Evolutionary conservation across 30 jellyfish, hydroid and myxozoan species (phyloP).

Genomic region (Turritopsis dohrnii): DNA sequence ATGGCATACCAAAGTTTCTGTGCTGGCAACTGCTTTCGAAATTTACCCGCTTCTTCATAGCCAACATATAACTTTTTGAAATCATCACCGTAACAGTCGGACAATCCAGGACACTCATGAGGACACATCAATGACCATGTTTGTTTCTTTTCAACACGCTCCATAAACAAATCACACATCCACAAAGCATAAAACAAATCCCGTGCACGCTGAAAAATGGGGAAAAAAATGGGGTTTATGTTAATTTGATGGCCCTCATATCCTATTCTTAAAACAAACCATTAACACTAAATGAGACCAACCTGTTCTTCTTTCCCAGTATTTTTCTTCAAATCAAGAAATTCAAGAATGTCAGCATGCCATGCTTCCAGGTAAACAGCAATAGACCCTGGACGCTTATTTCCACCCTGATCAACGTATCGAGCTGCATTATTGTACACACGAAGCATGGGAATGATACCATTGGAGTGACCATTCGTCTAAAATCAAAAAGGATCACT

Average conservation of each 20-base stretch:
- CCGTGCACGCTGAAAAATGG: slow-evolving; percentile 59
- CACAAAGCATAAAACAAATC: slow-evolving; percentile 87
- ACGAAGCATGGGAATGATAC: slow-evolving; percentile 89
- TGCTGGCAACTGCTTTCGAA: slow-evolving; percentile 69
- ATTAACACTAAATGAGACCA: not conserved
- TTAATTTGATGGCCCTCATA: not conserved
- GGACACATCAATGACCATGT: slow-evolving; percentile 98
- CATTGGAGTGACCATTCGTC: slow-evolving; percentile 97
- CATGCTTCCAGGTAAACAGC: slow-evolving; percentile 96
- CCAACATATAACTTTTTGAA: slow-evolving; percentile 74
- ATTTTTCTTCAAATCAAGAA: slow-evolving; percentile 78
- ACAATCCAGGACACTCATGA: slow-evolving; percentile 94
- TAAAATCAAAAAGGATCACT: not conserved
- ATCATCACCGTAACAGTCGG: slow-evolving; percentile 95
- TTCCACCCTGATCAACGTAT: slow-evolving; percentile 99
- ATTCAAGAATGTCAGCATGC: slow-evolving; percentile 96
- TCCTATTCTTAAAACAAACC: not conserved
- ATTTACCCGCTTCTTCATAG: slow-evolving; percentile 74
- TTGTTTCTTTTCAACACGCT: slow-evolving; percentile 72
- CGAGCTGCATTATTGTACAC: slow-evolving; percentile 85
- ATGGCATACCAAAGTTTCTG: slow-evolving; percentile 95
- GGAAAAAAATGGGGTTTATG: not conserved
- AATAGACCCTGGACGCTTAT: slow-evolving; percentile 97
- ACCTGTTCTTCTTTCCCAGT: slow-evolving; percentile 94
- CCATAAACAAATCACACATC: slow-evolving; percentile 96